A percentile compares a stretch with the other conserved stretches of the same genome.
These are phyloP conservation scores for Pentamera pediparva DNA, from an alignment of 53 echinoderm and acorn worm species.

Conservation along the genomic window DNA sequence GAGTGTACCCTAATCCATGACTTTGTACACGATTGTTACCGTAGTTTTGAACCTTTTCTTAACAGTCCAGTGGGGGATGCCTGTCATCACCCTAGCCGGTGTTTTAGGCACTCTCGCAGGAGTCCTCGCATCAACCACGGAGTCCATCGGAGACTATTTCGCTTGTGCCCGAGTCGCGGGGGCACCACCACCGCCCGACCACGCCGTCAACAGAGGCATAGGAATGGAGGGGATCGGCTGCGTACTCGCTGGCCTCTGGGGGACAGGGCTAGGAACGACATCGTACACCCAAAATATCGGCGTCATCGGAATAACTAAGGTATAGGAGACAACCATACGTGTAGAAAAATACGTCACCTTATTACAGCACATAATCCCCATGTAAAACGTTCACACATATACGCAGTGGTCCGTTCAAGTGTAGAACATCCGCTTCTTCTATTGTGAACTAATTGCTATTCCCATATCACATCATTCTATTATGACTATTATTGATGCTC, in stretches of 20 bases:
- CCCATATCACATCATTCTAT: no score
- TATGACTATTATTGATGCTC: no score
- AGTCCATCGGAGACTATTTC: constrained; percentile 70
- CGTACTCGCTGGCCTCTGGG: constrained; percentile 59
- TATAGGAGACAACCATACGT: no score
- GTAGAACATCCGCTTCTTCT: no score
- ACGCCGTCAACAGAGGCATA: constrained; percentile 63
- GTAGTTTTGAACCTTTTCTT: no score
- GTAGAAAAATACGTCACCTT: no score
- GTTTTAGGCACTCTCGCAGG: constrained; percentile 53
- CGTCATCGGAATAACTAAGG: constrained; percentile 64
- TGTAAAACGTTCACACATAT: no score
- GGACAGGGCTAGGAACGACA: constrained; percentile 49
- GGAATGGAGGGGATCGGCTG: constrained; percentile 69
- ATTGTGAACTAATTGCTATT: no score
- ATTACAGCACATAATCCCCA: no score
- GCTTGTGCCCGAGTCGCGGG: constrained; percentile 66
- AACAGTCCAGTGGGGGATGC: constrained; percentile 64
- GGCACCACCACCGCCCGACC: constrained; percentile 62
- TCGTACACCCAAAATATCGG: constrained; percentile 61
- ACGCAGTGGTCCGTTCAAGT: no score
- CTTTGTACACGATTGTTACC: no score
- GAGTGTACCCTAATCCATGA: no score
- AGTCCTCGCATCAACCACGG: constrained; percentile 51
- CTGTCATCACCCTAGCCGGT: constrained; percentile 33